phyloP scores from a whole-genome alignment of 2,113 vertebrate species.

The Myotis brandtii region DNA sequence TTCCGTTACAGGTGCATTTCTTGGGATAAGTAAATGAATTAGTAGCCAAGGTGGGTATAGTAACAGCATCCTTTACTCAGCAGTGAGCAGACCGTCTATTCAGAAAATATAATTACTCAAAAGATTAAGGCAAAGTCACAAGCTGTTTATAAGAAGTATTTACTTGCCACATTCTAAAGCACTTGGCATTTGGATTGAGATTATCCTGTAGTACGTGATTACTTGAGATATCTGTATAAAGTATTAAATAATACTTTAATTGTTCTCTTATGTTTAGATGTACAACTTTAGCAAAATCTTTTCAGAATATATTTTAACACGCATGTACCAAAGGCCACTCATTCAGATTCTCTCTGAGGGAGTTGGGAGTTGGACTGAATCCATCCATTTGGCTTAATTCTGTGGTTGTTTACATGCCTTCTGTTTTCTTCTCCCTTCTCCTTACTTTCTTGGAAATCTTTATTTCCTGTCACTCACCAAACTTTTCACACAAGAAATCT shows the following conservation, averaged over 20 bases:
- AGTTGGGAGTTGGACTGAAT: neutral
- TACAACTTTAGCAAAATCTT: constrained; percentile 23
- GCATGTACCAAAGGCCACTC: neutral
- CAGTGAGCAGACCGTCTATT: neutral
- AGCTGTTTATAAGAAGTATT: neutral
- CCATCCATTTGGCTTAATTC: neutral
- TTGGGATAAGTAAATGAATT: neutral
- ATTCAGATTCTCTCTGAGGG: neutral
- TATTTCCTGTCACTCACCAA: neutral
- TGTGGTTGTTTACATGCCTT: neutral
- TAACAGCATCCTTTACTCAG: neutral
- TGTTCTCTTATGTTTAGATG: constrained; percentile 13
- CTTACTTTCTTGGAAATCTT: neutral
- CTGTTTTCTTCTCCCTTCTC: neutral
- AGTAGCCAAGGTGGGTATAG: neutral
- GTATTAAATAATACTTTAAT: constrained; percentile 32
- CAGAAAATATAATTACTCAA: neutral
- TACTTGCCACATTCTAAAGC: neutral
- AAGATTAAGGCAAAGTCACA: neutral
- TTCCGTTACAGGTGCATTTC: neutral
- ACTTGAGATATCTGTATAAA: constrained; percentile 48
- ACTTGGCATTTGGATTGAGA: neutral
- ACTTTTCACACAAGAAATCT: neutral
- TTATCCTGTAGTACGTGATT: neutral
- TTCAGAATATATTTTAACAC: constrained; percentile 4